A percentile compares a stretch with the other conserved stretches of the same genome.
Evolutionary conservation across 2,113 vertebrate species (phyloP).

Genomic region (Alligator mississippiensis): DNA sequence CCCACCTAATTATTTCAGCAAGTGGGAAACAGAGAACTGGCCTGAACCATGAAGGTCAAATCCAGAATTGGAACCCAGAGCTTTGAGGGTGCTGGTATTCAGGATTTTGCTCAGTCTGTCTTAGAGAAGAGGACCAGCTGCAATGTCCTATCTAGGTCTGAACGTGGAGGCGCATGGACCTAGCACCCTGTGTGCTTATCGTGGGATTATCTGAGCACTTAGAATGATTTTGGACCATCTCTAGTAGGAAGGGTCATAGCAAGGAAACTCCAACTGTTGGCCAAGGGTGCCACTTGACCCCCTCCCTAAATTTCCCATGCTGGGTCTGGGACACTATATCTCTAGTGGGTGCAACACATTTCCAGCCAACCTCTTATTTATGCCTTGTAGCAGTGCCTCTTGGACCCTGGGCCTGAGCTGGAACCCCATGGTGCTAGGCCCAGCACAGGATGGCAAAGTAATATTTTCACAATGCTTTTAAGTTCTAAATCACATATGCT

Average conservation of each 20-base stretch:
- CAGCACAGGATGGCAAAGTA: neutral
- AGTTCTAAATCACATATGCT: neutral
- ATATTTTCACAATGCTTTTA: neutral
- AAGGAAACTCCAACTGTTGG: neutral
- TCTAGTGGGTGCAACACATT: neutral
- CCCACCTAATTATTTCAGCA: neutral
- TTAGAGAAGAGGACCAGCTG: neutral
- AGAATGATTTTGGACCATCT: accelerated
- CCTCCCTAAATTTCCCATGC: neutral
- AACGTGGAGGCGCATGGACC: neutral
- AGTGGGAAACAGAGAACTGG: accelerated
- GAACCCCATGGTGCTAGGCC: neutral
- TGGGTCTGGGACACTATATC: neutral
- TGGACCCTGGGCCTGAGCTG: neutral
- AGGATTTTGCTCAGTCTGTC: neutral
- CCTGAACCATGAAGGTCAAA: neutral
- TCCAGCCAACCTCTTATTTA: neutral
- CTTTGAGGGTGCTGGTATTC: neutral
- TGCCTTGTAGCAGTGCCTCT: neutral
- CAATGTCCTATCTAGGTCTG: neutral
- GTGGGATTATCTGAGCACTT: neutral
- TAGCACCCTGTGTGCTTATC: neutral
- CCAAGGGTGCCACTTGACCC: neutral
- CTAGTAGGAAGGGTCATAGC: neutral
- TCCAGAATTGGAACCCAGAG: neutral